Conservation (phyloP, 2,888 invertebrate species). For the Tenthredo amoena region DNA sequence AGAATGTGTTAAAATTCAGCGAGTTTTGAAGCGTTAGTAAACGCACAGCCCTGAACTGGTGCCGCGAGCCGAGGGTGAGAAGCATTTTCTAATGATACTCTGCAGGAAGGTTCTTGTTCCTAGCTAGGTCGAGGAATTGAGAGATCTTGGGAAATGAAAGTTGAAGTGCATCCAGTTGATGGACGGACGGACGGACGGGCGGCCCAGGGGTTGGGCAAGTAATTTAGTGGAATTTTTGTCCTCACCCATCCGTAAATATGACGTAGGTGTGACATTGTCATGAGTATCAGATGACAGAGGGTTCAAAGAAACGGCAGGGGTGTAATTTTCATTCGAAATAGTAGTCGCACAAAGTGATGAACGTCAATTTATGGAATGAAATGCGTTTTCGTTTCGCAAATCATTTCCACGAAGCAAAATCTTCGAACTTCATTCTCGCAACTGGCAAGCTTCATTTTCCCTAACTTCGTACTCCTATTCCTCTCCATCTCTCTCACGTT, state of each 20-base stretch:
- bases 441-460: background rate
- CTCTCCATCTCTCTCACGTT: background rate
- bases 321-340: slow-evolving; percentile 14
- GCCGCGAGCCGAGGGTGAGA: slow-evolving; percentile 10
- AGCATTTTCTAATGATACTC: slow-evolving; percentile 34
- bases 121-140: background rate
- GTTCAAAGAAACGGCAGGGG: slow-evolving; percentile 21
- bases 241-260: background rate
- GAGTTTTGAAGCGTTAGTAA: slow-evolving; percentile 21
- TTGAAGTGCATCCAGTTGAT: slow-evolving; percentile 24
- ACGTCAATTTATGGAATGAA: slow-evolving; percentile 5
- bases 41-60: background rate
- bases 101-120: background rate
- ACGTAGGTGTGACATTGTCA: slow-evolving; percentile 15
- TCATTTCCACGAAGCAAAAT: background rate
- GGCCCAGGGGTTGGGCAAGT: background rate
- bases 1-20: slow-evolving; percentile 19
- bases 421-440: background rate
- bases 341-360: background rate
- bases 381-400: background rate
- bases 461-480: background rate
- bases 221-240: slow-evolving; percentile 10
- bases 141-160: background rate
- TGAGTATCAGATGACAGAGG: background rate
- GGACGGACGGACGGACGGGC: background rate